These are phyloP conservation scores for Hydrolagus colliei DNA, from an alignment of 2,797 vertebrate genomes.

Conservation along the genomic window DNA sequence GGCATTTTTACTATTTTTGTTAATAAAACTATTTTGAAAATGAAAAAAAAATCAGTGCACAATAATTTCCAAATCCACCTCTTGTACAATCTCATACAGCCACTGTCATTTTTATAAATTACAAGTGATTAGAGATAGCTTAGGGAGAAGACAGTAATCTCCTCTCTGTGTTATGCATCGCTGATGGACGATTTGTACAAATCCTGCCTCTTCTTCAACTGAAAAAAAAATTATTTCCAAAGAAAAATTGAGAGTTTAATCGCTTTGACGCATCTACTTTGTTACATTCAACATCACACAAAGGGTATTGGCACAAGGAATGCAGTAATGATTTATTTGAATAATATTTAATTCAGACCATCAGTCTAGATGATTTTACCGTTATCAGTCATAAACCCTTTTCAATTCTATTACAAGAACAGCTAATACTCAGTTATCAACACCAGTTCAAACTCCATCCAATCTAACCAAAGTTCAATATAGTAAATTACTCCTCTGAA, in stretches of 20 bases:
- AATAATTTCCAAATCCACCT: conserved; percentile 15
- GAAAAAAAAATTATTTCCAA: background rate
- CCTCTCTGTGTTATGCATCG: conserved; percentile 5
- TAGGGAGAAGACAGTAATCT: conserved; percentile 22
- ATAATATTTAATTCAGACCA: background rate
- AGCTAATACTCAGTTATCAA: conserved; percentile 28
- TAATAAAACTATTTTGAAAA: no score
- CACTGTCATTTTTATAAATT: conserved; percentile 30
- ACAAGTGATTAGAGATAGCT: conserved; percentile 2
- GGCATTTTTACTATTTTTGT: no score
- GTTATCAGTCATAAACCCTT: background rate
- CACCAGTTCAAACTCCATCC: conserved; percentile 28
- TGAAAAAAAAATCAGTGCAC: no score
- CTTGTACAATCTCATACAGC: conserved; percentile 4
- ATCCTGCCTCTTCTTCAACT: conserved; percentile 1
- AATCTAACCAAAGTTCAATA: no score
- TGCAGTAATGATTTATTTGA: conserved; percentile 3
- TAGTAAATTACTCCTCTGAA: no score
- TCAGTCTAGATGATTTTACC: background rate
- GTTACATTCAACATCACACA: background rate
- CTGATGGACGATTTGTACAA: background rate
- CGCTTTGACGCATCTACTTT: background rate
- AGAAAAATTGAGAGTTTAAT: background rate
- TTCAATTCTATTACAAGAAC: conserved; percentile 24
- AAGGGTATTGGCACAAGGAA: background rate